Evolutionary conservation across 2,113 vertebrate genomes (phyloP), one percentile per base, ranked within the genome.

Genomic region (Oncorhynchus tshawytscha): DNA sequence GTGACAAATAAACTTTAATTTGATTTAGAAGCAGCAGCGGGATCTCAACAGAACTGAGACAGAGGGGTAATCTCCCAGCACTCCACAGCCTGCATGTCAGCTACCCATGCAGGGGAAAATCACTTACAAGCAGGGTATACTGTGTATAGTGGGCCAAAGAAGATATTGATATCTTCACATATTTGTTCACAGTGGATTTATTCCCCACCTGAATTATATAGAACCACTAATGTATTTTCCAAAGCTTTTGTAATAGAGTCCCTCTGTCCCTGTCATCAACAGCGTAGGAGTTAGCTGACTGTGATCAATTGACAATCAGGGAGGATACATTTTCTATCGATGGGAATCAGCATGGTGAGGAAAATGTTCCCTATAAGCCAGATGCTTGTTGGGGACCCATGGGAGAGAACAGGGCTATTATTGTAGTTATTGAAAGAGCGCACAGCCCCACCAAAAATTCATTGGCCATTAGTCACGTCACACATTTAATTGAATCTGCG

Each of bases 401-500:
- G 65, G 15, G 67, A 45, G 34, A 64, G 34, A 16, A 73, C 62
- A 27, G 22, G 54, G 12, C 70, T 62, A 68, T 68, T 78, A 49
- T 39, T 27, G n/a, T 29, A 62, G 74, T 74, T 51, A 78, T 64
- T 48, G 62, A 69, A 70, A 62, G 34, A 70, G 57, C 54, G 8
- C 39, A 29, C 67, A 64, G 18, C 54, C 54, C 62, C 39, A 7
- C 77, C 24, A 74, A 70, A 62, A 34, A 73, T 70, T 51, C 65
- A 73, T 70, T 24, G 49, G 11, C 67, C 57, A 70, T 78, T 78
- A 67, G 71, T 70, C 57, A 18, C 29, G 62, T 74, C 49, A 29
- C 71, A 64, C 31, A 49, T 78, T 73, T 69, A 73, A 78, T 62
- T 73, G 54, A 73, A 73, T 69, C 31, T 13, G n/a, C 18, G 60